These are phyloP conservation scores for Branchellion lobata DNA, from an alignment of 2,888 invertebrate genomes.

Conservation along the genomic window DNA sequence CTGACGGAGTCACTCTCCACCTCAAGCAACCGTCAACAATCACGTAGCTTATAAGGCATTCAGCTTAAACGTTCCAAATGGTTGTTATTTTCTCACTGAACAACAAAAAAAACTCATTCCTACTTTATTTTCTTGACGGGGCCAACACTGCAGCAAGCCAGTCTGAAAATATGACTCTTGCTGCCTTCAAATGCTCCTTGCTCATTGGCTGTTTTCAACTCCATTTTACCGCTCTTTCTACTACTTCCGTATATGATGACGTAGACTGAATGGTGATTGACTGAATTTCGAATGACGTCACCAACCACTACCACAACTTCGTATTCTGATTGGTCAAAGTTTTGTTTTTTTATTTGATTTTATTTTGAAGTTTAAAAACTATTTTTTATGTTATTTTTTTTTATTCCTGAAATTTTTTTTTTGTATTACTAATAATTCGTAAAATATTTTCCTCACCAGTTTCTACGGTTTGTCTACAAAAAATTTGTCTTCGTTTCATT, in stretches of 20 bases:
- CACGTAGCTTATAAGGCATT: too few relatives aligned
- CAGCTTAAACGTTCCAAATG: too few relatives aligned
- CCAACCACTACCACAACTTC: constrained; percentile 31
- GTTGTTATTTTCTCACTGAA: too few relatives aligned
- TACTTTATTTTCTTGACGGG: constrained; percentile 32
- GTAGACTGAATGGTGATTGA: not conserved
- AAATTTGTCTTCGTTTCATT: constrained; percentile 18
- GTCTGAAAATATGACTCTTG: constrained; percentile 14
- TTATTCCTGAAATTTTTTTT: not conserved
- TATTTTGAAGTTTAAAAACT: not conserved
- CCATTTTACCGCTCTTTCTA: constrained; percentile 3
- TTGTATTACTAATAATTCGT: not conserved
- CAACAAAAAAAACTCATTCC: not conserved
- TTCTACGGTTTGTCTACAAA: constrained; percentile 19
- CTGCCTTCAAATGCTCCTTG: not conserved
- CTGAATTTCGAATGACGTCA: not conserved
- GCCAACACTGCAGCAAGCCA: constrained; percentile 20
- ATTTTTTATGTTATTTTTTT: too few relatives aligned
- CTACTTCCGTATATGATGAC: constrained; percentile 24
- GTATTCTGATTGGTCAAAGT: constrained; percentile 15
- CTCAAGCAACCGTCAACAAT: too few relatives aligned
- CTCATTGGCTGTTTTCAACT: constrained; percentile 4
- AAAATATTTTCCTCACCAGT: constrained; percentile 14
- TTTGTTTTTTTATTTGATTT: not conserved
- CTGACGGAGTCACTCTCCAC: too few relatives aligned